These are phyloP conservation scores for Todiramphus saurophagus DNA, from an alignment of 2,113 vertebrate species.

Conservation along the genomic window DNA sequence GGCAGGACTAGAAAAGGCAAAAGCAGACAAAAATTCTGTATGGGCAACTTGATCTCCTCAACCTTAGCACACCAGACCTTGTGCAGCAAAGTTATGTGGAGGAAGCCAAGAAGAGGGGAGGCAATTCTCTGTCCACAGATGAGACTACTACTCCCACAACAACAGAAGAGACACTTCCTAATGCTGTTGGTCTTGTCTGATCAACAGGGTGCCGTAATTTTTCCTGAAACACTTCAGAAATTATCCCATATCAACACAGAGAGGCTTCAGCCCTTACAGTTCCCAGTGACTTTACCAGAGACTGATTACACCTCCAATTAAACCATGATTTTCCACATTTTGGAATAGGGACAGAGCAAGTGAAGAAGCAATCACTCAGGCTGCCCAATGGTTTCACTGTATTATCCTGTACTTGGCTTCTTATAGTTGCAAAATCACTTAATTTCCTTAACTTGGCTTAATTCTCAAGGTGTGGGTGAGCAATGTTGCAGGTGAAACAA, in stretches of 20 bases:
- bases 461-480: neutral
- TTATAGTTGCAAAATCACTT: neutral
- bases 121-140: neutral
- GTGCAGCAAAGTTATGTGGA: neutral
- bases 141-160: neutral
- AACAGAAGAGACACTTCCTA: neutral
- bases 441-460: neutral
- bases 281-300: neutral
- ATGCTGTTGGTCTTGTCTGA: neutral
- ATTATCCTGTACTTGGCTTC: neutral
- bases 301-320: neutral
- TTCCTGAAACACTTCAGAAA: neutral
- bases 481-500: neutral
- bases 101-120: neutral
- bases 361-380: neutral
- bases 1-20: neutral
- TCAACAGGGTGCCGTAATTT: neutral
- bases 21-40: neutral
- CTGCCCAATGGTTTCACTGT: neutral
- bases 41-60: neutral
- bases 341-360: neutral
- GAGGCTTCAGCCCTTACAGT: neutral
- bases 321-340: neutral
- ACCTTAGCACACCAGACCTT: neutral
- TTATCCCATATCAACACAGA: neutral